phyloP scores from a whole-genome alignment of 2,888 invertebrate species.

The Conus canariensis region DNA sequence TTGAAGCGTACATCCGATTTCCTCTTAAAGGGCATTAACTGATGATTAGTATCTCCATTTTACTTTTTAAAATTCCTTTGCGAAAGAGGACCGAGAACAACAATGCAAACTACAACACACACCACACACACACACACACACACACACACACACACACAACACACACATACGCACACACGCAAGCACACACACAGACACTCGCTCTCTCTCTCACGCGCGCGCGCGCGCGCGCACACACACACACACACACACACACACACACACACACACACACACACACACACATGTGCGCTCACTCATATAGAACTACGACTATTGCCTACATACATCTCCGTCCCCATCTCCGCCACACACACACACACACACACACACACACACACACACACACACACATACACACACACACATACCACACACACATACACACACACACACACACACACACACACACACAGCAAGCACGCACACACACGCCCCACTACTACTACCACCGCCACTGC shows the following conservation, averaged over 20 bases:
- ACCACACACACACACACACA: no score
- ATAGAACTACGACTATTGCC: no score
- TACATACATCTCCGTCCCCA: no score
- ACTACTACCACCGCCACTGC: background rate
- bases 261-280: constrained; percentile 16
- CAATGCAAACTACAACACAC: background rate
- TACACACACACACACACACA: background rate
- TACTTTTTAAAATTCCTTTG: no score
- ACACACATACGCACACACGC: background rate
- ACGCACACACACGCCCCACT: background rate
- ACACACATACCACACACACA: background rate
- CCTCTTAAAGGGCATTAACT: no score
- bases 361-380: background rate
- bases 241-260: background rate
- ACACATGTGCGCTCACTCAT: no score
- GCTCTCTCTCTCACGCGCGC: no score
- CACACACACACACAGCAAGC: constrained; percentile 2
- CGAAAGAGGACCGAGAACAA: background rate
- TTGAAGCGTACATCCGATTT: no score
- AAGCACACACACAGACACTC: background rate
- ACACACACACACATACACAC: constrained; percentile 1
- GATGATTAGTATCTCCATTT: no score
- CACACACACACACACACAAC: no score
- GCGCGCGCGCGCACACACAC: background rate
- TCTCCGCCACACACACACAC: background rate